Conservation (phyloP, 2,888 invertebrate species). For the Scaptomyza reducta region DNA sequence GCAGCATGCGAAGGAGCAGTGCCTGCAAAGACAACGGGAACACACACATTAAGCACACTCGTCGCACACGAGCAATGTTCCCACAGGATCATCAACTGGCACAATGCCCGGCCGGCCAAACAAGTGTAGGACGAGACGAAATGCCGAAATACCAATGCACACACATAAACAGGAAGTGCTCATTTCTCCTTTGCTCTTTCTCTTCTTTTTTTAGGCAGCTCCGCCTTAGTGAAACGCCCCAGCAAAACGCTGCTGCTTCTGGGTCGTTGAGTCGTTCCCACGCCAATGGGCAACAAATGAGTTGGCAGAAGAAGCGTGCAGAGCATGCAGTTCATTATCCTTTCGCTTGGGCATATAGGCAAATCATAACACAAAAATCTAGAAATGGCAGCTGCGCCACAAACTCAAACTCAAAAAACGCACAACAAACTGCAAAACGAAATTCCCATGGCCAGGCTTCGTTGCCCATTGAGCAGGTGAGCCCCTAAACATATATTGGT, state of each 20-base stretch:
- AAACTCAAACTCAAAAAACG: slow-evolving; percentile 29
- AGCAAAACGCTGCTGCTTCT: slow-evolving; percentile 25
- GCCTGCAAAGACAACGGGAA: slow-evolving; percentile 39
- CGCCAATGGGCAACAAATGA: slow-evolving; percentile 51
- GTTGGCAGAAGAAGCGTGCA: slow-evolving; percentile 59
- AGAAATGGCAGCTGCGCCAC: slow-evolving; percentile 73
- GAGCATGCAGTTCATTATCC: slow-evolving; percentile 69
- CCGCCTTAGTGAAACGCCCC: slow-evolving; percentile 58
- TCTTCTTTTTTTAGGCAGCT: slow-evolving; percentile 14
- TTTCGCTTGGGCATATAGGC: slow-evolving; percentile 54
- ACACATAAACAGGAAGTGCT: slow-evolving; percentile 67
- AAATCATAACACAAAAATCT: slow-evolving; percentile 80
- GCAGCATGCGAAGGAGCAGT: slow-evolving; percentile 3
- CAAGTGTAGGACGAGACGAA: slow-evolving; percentile 64
- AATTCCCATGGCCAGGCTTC: slow-evolving; percentile 72
- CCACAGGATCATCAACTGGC: slow-evolving; percentile 64
- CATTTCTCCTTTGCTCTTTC: slow-evolving; percentile 28
- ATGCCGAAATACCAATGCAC: slow-evolving; percentile 57
- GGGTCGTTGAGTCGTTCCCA: slow-evolving; percentile 61
- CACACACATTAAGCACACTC: slow-evolving; percentile 74
- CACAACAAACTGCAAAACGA: slow-evolving; percentile 58
- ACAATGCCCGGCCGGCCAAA: slow-evolving; percentile 45
- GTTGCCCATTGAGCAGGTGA: slow-evolving; percentile 82
- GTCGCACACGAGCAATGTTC: slow-evolving; percentile 75
- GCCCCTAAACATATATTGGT: slow-evolving; percentile 71